Percentiles rank a stretch among this genome's conserved stretches.
phyloP scores from a whole-genome alignment of 2,113 vertebrate genomes.

The Peromyscus leucopus region DNA sequence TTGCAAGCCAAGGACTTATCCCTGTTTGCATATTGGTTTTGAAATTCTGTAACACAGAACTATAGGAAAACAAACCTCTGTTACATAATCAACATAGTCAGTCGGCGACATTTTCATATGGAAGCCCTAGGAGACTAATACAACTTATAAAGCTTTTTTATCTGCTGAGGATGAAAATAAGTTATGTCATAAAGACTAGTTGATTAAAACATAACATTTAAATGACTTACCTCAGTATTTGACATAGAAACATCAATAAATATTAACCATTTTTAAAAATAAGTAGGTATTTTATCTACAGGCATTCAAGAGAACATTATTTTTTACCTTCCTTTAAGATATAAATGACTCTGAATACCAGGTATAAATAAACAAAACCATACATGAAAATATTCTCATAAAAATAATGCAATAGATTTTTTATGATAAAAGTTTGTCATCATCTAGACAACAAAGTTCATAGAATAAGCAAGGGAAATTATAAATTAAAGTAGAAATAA shows the following conservation, averaged over 20 bases:
- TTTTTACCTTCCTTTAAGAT: not conserved
- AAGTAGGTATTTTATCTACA: not conserved
- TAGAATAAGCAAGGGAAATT: not conserved
- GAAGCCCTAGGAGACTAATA: not conserved
- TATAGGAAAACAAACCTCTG: not conserved
- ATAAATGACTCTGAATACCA: not conserved
- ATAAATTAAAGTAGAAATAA: not conserved
- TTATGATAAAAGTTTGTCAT: not conserved
- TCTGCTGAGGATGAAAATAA: not conserved
- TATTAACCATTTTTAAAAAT: not conserved
- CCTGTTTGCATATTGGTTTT: not conserved
- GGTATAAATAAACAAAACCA: not conserved
- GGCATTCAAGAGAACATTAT: not conserved
- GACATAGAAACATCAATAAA: not conserved
- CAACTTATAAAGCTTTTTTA: conserved; percentile 29
- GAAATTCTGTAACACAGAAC: not conserved
- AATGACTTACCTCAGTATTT: not conserved
- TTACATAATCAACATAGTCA: not conserved
- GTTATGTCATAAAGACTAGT: not conserved
- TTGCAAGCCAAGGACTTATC: not conserved
- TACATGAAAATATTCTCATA: conserved; percentile 22
- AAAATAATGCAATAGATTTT: not conserved
- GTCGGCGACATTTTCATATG: not conserved
- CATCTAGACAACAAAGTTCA: not conserved
- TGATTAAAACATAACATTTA: conserved; percentile 1